These are phyloP conservation scores for Tympanoctomys barrerae DNA, from an alignment of 2,797 vertebrate genomes.

Conservation along the genomic window DNA sequence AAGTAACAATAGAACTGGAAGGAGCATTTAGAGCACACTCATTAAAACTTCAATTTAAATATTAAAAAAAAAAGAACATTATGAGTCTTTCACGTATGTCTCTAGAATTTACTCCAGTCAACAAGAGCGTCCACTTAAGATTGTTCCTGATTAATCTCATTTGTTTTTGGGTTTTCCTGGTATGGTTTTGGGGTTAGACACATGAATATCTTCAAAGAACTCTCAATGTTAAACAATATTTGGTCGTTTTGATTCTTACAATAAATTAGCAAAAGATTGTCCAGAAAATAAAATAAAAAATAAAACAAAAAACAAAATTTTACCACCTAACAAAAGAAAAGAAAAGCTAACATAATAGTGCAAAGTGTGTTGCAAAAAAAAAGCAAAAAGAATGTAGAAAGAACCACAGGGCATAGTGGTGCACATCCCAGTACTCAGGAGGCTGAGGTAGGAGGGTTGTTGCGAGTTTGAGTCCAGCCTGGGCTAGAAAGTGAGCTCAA, in stretches of 20 bases:
- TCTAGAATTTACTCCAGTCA: not conserved
- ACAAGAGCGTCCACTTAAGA: not conserved
- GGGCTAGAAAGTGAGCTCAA: too few relatives aligned
- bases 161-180: not conserved
- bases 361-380: not conserved
- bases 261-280: not conserved
- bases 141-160: not conserved
- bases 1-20: not conserved
- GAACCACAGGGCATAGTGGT: too few relatives aligned
- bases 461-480: too few relatives aligned
- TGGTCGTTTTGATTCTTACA: not conserved
- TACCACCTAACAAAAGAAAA: not conserved
- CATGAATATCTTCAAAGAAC: not conserved
- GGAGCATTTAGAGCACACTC: constrained; percentile 1
- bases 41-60: constrained; percentile 45
- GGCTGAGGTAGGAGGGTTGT: too few relatives aligned
- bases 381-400: not conserved
- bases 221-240: not conserved
- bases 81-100: not conserved
- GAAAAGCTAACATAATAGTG: not conserved
- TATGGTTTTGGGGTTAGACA: not conserved
- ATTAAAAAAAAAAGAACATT: not conserved
- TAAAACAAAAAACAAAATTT: too few relatives aligned
- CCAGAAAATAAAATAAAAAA: not conserved
- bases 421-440: too few relatives aligned